Conservation (phyloP, 2,888 invertebrate species). For the Meteorus cinctellus region DNA sequence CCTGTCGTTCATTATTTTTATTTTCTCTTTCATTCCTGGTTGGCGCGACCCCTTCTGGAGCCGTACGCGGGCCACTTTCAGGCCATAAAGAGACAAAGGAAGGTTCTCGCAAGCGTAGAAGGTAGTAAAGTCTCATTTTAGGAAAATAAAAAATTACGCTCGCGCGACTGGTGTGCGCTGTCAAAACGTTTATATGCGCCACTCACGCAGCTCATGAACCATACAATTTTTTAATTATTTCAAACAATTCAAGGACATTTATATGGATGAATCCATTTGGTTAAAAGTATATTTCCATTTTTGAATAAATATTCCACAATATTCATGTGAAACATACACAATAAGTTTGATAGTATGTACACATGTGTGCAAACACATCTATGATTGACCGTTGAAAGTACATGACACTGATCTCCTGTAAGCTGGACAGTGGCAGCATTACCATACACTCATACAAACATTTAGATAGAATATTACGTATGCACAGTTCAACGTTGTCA, state of each 20-base stretch:
- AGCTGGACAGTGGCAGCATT: slow-evolving; percentile 64
- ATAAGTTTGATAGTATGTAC: neutral
- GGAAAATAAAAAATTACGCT: slow-evolving; percentile 59
- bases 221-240: slow-evolving; percentile 23
- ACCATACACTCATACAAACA: slow-evolving; percentile 43
- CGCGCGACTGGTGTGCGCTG: slow-evolving; percentile 46
- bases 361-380: slow-evolving; percentile 14
- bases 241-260: slow-evolving; percentile 30
- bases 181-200: slow-evolving; percentile 33
- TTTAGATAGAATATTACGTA: slow-evolving; percentile 61
- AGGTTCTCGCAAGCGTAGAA: slow-evolving; percentile 61
- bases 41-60: slow-evolving; percentile 34
- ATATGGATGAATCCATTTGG: neutral
- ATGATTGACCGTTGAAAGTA: slow-evolving; percentile 48
- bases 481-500: slow-evolving; percentile 53
- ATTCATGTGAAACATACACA: neutral
- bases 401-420: slow-evolving; percentile 69
- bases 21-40: slow-evolving; percentile 27
- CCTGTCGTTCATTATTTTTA: slow-evolving; percentile 19
- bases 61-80: slow-evolving; percentile 66
- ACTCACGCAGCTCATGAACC: slow-evolving; percentile 11
- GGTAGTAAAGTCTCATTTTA: slow-evolving; percentile 71
- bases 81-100: slow-evolving; percentile 73
- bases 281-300: neutral
- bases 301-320: neutral